Percentiles rank a stretch among this genome's conserved stretches.
These are phyloP conservation scores for Oligia fasciuncula DNA, from an alignment of 2,888 invertebrate species.

Conservation along the genomic window DNA sequence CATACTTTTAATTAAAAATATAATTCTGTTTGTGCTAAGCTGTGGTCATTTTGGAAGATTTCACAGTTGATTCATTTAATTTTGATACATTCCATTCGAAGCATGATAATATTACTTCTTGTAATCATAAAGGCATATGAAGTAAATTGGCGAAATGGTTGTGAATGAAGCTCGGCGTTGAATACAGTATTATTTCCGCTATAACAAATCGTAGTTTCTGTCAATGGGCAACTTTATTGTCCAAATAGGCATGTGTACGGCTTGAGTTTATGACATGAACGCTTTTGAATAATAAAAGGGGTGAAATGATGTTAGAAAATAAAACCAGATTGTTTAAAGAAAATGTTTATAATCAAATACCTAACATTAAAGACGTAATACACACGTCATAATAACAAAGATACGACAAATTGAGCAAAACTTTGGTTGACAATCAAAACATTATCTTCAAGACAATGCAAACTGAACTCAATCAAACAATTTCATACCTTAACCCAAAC, in stretches of 20 bases:
- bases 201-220: not conserved
- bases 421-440: slow-evolving; percentile 82
- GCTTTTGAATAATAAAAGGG: not conserved
- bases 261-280: not conserved
- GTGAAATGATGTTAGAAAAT: slow-evolving; percentile 6
- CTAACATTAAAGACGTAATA: slow-evolving; percentile 72
- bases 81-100: not conserved
- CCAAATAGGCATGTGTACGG: not conserved
- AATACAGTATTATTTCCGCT: not conserved
- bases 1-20: not conserved
- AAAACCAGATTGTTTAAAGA: slow-evolving; percentile 40
- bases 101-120: not conserved
- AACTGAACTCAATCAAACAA: slow-evolving; percentile 56
- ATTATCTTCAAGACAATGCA: slow-evolving; percentile 52
- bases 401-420: slow-evolving; percentile 78
- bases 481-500: slow-evolving; percentile 36
- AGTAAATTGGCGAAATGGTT: no score
- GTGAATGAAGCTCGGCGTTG: not conserved
- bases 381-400: slow-evolving; percentile 70
- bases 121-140: not conserved
- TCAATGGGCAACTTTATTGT: not conserved
- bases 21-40: not conserved
- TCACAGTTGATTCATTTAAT: not conserved
- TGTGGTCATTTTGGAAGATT: not conserved
- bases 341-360: slow-evolving; percentile 76